These are phyloP conservation scores for Anseranas semipalmata DNA, from an alignment of 2,113 vertebrate species.

Conservation along the genomic window DNA sequence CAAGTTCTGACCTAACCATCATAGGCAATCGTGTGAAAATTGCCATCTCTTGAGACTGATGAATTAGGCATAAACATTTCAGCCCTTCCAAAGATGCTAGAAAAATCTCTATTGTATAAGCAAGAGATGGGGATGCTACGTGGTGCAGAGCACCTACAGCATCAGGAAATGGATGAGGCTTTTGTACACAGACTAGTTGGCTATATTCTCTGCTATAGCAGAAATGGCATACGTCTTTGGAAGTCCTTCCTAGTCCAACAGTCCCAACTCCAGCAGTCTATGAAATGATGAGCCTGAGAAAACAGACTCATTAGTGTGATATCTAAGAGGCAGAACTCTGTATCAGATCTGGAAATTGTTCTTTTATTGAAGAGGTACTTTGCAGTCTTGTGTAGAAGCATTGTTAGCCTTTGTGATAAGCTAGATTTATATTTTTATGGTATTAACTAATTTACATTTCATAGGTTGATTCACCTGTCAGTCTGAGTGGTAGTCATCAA, in stretches of 20 bases:
- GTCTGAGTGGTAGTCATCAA: conserved; percentile 21
- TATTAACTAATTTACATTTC: conserved; percentile 5
- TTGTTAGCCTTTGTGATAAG: not conserved
- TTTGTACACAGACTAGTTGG: not conserved
- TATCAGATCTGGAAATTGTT: not conserved
- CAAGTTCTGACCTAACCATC: not conserved
- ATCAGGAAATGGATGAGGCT: not conserved
- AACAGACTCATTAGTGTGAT: not conserved
- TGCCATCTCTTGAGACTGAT: not conserved
- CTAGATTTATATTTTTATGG: not conserved
- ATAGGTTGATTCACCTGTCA: conserved; percentile 51
- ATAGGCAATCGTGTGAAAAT: not conserved
- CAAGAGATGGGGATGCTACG: not conserved
- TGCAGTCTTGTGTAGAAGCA: not conserved
- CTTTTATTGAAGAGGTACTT: not conserved
- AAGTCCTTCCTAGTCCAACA: not conserved
- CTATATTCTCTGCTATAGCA: not conserved
- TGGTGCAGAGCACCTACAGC: not conserved
- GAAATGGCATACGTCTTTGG: not conserved
- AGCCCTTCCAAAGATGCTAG: not conserved
- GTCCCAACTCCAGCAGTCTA: not conserved
- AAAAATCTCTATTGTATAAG: not conserved
- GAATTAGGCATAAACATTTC: not conserved
- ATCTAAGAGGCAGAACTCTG: not conserved
- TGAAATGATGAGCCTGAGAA: not conserved